phyloP scores from a whole-genome alignment of 2,113 vertebrate species.

The Macaca mulatta region DNA sequence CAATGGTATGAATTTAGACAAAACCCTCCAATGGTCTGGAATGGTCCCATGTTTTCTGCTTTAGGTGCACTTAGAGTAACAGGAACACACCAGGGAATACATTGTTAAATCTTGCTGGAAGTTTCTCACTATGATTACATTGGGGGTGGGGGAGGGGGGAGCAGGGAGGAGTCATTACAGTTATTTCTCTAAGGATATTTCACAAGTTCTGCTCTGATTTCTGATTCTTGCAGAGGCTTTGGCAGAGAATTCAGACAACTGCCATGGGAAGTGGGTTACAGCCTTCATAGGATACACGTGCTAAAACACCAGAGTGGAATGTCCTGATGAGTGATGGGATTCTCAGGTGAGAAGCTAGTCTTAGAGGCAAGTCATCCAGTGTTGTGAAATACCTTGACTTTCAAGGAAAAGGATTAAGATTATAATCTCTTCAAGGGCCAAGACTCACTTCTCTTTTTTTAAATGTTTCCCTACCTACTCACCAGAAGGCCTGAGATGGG shows the following conservation, averaged over 20 bases:
- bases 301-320: background rate
- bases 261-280: background rate
- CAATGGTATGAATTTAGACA: background rate
- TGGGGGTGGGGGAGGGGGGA: background rate
- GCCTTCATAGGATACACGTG: background rate
- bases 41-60: background rate
- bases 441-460: background rate
- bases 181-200: background rate
- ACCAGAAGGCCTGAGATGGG: background rate
- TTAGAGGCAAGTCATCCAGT: background rate
- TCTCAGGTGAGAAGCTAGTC: background rate
- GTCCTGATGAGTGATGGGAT: background rate
- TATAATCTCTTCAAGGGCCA: background rate
- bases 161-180: background rate
- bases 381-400: background rate
- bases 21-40: background rate
- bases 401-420: background rate
- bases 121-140: background rate
- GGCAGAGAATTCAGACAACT: background rate
- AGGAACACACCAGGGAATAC: background rate
- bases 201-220: background rate
- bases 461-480: background rate
- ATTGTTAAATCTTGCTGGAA: background rate
- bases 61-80: background rate
- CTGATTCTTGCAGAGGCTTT: conserved; percentile 35